Evolutionary conservation across 2,797 vertebrate genomes (phyloP), one percentile per base, ranked within the genome.

Genomic region (Steatocranus sp.): DNA sequence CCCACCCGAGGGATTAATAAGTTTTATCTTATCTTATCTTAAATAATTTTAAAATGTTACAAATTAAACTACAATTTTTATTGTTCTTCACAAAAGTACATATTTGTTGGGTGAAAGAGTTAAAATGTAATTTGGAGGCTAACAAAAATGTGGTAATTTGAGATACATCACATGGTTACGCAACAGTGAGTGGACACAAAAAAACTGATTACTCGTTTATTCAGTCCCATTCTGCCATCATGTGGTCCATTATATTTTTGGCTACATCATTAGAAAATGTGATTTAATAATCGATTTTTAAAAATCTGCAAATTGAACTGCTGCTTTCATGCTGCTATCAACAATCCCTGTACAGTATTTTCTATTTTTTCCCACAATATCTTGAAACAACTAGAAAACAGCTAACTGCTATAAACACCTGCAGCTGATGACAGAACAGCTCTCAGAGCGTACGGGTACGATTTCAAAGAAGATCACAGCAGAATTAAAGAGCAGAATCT

Each of bases 201-300:
- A n/a, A 43, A 7, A 2, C 0, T 17, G 15, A 46, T 46, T 11
- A 46, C 15, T 11, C 2, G 3, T 68, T 68, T 43, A 4, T 0
- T 7, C 11, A n/a, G 76, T 63, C 48, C 30, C 32, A 75, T 68
- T 36, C 86, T 83, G 41, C 20, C 66, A 56, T 56, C 74, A 50
- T 68, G 70, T 82, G 38, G 51, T 50, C 7, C 1, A 36, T 63
- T 20, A 50, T 51, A 14, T 0, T 36, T 17, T 75, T 75, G 23
- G 34, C n/a, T 38, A 6, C 61, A 66, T 66, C 34, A 38, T 66
- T 0, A 38, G 15, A 11, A 46, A 27, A 27, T 46, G 4, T 27
- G 38, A 70, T 70, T 17, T 43, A 43, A 43, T 43, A 66, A 41
- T 6, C 0, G 1, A 38, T 0, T 14, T 20, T 9, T 6, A 15